A percentile compares a stretch with the other conserved stretches of the same genome.
Evolutionary conservation across 2,888 invertebrate genomes (phyloP).

Genomic region (Rosalia funebris): DNA sequence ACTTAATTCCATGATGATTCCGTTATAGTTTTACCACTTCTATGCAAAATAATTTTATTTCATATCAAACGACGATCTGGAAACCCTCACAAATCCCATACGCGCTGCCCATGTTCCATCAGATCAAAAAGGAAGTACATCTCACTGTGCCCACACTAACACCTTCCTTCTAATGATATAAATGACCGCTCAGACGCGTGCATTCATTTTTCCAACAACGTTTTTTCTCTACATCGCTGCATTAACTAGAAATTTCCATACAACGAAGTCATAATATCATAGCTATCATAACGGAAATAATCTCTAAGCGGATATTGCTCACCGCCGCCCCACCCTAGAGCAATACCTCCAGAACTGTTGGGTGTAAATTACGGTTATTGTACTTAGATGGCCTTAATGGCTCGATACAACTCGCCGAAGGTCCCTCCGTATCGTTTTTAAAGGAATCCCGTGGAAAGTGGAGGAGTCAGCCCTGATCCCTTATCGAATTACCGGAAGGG

Average conservation of each 20-base stretch:
- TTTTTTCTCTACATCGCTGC: conserved; percentile 2
- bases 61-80: no score
- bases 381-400: neutral
- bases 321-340: conserved; percentile 8
- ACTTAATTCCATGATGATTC: no score
- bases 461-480: no score
- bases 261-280: neutral
- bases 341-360: neutral
- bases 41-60: no score
- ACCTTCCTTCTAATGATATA: conserved; percentile 22
- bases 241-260: conserved; percentile 2
- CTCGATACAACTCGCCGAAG: neutral
- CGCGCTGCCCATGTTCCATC: neutral
- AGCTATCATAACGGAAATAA: neutral
- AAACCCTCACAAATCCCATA: no score
- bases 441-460: conserved; percentile 12
- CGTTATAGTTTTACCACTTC: no score
- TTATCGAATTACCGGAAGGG: no score
- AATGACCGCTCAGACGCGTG: conserved; percentile 22
- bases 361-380: conserved; percentile 21
- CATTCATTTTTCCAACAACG: conserved; percentile 1
- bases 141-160: conserved; percentile 5
- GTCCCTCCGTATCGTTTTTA: conserved; percentile 13
- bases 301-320: conserved; percentile 23
- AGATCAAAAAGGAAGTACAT: neutral